These are phyloP conservation scores for Geodia barretti DNA, from an alignment of 37 sponge, comb jelly and placozoan species.

Conservation along the genomic window DNA sequence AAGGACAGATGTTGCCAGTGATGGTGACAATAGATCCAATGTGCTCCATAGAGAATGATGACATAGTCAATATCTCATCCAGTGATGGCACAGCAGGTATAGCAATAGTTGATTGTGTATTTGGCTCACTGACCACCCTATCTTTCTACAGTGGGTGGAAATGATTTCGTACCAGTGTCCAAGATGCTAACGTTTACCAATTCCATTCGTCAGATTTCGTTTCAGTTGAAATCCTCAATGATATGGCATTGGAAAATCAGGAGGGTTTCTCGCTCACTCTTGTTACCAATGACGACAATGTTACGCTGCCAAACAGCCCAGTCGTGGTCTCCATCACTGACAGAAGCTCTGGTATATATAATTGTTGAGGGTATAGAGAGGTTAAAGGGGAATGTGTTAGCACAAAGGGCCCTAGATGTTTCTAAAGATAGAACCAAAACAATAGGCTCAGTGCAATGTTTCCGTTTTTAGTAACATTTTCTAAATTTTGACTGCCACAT, in stretches of 20 bases:
- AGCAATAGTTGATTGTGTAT: background rate
- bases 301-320: background rate
- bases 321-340: background rate
- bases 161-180: background rate
- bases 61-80: too few species aligned
- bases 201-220: background rate
- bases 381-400: background rate
- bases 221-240: background rate
- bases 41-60: background rate
- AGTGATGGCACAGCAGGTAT: background rate
- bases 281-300: background rate
- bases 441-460: too few species aligned
- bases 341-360: background rate
- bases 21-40: background rate
- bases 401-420: too few species aligned
- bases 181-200: background rate
- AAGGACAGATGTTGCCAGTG: constrained; percentile 8
- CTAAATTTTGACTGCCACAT: background rate
- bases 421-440: too few species aligned
- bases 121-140: background rate
- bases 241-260: background rate
- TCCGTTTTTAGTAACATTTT: too few species aligned
- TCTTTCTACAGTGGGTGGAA: background rate
- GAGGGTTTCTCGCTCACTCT: background rate
- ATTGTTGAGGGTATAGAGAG: background rate